Percentiles rank a stretch among this genome's conserved stretches.
These are phyloP conservation scores for Archips xylosteana DNA, from an alignment of 2,888 invertebrate genomes.

Conservation along the genomic window DNA sequence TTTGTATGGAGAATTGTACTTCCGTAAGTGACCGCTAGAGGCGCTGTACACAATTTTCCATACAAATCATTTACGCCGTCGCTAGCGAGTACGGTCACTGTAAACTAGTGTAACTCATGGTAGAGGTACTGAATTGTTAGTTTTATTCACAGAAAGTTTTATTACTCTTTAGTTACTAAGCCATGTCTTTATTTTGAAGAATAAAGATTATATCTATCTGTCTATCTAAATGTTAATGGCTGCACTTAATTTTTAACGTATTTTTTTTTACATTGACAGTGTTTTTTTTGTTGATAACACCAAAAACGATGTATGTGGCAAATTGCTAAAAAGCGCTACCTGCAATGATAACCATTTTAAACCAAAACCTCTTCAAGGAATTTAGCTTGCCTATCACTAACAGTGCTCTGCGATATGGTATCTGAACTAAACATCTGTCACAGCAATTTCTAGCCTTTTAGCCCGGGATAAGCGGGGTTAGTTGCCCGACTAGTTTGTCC, in stretches of 20 bases:
- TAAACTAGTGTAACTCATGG: too few species aligned
- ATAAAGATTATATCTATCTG: too few species aligned
- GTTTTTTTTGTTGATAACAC: not conserved
- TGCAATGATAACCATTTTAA: not conserved
- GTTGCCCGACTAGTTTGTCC: slow-evolving; percentile 33
- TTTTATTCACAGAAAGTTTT: too few species aligned
- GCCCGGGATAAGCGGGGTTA: slow-evolving; percentile 28
- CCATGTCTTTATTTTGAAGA: too few species aligned
- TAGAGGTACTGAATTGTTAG: too few species aligned
- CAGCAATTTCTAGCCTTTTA: slow-evolving; percentile 22
- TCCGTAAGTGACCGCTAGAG: too few species aligned
- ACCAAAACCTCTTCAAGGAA: not conserved
- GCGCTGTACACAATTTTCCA: too few species aligned
- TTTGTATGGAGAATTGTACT: too few species aligned
- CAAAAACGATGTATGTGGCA: not conserved
- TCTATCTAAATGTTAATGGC: too few species aligned
- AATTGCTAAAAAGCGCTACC: not conserved
- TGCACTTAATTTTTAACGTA: not conserved
- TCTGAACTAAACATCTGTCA: slow-evolving; percentile 9
- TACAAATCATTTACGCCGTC: too few species aligned
- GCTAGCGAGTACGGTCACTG: too few species aligned
- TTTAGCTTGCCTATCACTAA: not conserved
- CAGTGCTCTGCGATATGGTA: not conserved
- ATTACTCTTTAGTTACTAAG: too few species aligned
- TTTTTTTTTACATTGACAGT: not conserved